These are phyloP conservation scores for Creontiades dilutus DNA, from an alignment of 2,888 invertebrate species.

Conservation along the genomic window DNA sequence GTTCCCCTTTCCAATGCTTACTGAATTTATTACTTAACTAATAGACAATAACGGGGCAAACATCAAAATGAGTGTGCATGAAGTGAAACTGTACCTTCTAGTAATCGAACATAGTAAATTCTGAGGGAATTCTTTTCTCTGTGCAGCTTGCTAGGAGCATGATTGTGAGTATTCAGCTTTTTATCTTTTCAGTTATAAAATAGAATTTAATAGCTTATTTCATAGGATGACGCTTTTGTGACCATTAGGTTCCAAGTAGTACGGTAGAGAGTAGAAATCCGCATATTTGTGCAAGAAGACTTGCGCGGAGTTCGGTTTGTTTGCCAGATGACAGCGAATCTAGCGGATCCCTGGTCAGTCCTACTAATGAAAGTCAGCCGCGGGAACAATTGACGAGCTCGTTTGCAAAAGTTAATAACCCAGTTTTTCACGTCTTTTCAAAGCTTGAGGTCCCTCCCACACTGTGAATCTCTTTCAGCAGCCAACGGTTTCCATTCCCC, in stretches of 20 bases:
- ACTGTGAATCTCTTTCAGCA: too few relatives aligned
- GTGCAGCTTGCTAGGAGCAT: slow-evolving; percentile 93
- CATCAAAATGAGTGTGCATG: slow-evolving; percentile 9
- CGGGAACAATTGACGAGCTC: too few relatives aligned
- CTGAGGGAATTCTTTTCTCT: slow-evolving; percentile 77
- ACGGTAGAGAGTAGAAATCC: neutral
- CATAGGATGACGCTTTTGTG: slow-evolving; percentile 1
- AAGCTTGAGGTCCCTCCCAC: too few relatives aligned
- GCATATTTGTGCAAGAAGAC: neutral
- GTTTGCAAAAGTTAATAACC: too few relatives aligned
- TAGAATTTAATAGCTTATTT: slow-evolving; percentile 53
- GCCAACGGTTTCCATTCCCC: too few relatives aligned
- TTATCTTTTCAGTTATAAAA: slow-evolving; percentile 62
- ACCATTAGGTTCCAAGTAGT: neutral
- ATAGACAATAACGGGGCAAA: neutral
- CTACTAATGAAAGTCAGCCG: too few relatives aligned
- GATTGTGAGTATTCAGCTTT: slow-evolving; percentile 87
- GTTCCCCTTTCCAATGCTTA: too few relatives aligned
- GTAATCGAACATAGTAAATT: slow-evolving; percentile 5
- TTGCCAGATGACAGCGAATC: too few relatives aligned
- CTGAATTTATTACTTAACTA: too few relatives aligned
- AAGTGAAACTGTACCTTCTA: neutral
- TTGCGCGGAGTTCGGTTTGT: neutral
- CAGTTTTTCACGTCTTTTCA: too few relatives aligned
- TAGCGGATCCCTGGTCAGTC: too few relatives aligned